Conservation (phyloP, 2,888 invertebrate genomes). For the Alitta virens region DNA sequence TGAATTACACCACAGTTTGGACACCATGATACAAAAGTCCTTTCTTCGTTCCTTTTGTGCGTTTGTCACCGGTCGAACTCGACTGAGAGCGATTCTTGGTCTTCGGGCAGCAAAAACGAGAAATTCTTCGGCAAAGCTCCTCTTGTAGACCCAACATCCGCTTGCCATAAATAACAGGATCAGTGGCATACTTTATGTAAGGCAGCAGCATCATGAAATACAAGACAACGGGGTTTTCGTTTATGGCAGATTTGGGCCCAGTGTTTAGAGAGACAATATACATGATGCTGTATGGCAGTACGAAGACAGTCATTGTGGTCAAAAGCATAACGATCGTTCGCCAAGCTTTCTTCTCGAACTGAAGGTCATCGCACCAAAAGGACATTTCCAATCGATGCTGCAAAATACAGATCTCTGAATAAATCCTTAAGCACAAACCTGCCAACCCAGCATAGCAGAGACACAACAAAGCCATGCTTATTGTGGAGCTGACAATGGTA, state of each 20-base stretch:
- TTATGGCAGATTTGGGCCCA: not conserved
- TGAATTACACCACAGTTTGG: too few species aligned
- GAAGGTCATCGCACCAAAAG: constrained; percentile 8
- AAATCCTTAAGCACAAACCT: constrained; percentile 1
- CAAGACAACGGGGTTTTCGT: constrained; percentile 3
- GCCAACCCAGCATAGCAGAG: constrained; percentile 2
- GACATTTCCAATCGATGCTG: constrained; percentile 3
- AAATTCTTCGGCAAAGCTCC: not conserved
- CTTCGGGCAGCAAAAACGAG: not conserved
- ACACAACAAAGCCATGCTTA: not conserved
- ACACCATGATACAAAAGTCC: not conserved
- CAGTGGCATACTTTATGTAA: constrained; percentile 6
- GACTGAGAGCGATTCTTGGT: not conserved
- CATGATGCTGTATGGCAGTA: constrained; percentile 9
- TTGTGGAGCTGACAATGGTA: not conserved
- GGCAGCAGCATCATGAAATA: constrained; percentile 13
- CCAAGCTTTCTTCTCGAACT: constrained; percentile 11
- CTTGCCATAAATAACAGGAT: constrained; percentile 11
- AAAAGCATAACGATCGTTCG: constrained; percentile 6
- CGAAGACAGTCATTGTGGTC: constrained; percentile 5
- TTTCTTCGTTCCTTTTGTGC: constrained; percentile 1
- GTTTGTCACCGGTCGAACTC: not conserved
- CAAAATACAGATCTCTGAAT: constrained; percentile 2
- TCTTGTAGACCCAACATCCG: constrained; percentile 12
- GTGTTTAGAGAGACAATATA: constrained; percentile 7